Percentiles rank a stretch among this genome's conserved stretches.
Conservation (phyloP, 2,797 vertebrate genomes). For the Sarcophilus harrisii region DNA sequence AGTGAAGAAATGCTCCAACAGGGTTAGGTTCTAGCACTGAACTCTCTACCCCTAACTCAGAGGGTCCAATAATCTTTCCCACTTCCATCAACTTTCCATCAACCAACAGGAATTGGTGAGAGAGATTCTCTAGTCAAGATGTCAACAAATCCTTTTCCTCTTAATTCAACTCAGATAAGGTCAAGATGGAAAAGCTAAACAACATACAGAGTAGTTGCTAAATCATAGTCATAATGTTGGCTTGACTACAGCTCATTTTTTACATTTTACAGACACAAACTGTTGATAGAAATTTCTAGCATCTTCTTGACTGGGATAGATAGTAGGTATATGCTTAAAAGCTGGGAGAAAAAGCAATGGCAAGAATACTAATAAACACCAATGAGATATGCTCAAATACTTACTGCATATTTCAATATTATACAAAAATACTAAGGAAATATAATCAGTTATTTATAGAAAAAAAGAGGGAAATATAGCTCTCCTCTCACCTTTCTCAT, state of each 20-base stretch:
- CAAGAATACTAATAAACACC: not conserved
- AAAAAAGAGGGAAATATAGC: accelerated
- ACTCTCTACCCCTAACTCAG: not conserved
- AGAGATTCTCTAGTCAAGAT: not conserved
- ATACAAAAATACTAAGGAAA: conserved; percentile 10
- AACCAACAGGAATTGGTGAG: too few species aligned
- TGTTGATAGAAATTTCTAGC: not conserved
- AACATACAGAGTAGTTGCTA: not conserved
- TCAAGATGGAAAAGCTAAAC: not conserved
- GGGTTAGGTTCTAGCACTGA: not conserved
- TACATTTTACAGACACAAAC: conserved; percentile 34
- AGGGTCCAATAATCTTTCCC: not conserved
- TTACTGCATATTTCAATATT: not conserved
- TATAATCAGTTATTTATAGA: not conserved
- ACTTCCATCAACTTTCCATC: not conserved
- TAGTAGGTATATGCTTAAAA: not conserved
- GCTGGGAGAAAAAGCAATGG: not conserved
- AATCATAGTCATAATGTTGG: not conserved
- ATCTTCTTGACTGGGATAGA: conserved; percentile 6
- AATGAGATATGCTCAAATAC: not conserved
- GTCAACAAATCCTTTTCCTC: not conserved
- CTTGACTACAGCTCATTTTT: not conserved
- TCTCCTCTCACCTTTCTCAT: accelerated
- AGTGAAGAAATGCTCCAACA: not conserved
- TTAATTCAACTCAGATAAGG: not conserved